Evolutionary conservation across 2,113 vertebrate genomes (phyloP), one percentile per base, ranked within the genome.

Genomic region (Sinocyclocheilus rhinocerous): DNA sequence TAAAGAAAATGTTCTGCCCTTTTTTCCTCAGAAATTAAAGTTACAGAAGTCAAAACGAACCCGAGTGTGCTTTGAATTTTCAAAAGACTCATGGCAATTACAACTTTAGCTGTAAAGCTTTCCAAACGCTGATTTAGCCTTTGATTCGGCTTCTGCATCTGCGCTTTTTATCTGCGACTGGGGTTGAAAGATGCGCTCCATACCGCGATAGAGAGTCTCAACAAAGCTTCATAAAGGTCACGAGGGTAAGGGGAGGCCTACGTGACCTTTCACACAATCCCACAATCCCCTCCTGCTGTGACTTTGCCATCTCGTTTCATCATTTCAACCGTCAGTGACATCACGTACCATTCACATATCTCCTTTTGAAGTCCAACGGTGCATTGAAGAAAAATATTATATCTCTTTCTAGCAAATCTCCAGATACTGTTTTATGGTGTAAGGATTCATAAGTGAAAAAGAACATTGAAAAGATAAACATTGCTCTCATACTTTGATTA

Each of bases 201-300:
- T 12, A 24, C 36, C 15, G 8, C 72, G 52, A 82, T 63, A 83
- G 73, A 83, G 73, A 84, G 29, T 48, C n/a, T 48, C 4, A 48
- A 82, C 50, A 85, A 88, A 81, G 70, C 29, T 24, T 0, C 55
- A 50, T 33, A 85, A 78, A 82, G 79, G 72, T 81, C 77, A 72
- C 45, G n/a, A n/a, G 78, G 50, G 78, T 63, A 70, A 39, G 76
- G 72, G 39, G 76, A 83, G 65, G 84, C 79, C 80, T 26, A 26
- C 85, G 57, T 86, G 87, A 83, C 87, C 87, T 86, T 79, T 85
- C 79, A 52, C 45, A 77, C 33, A 77, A 65, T 76, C 84, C 67
- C 57, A 63, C 57, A 81, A 81, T 81, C 59, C 79, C n/a, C 39
- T 80, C 87, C 80, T 50, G 67, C 81, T 81, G 87, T 33, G 83